Base-by-base conservation (phyloP, 2,888 invertebrate genomes). In the Tenthredo amoena region DNA sequence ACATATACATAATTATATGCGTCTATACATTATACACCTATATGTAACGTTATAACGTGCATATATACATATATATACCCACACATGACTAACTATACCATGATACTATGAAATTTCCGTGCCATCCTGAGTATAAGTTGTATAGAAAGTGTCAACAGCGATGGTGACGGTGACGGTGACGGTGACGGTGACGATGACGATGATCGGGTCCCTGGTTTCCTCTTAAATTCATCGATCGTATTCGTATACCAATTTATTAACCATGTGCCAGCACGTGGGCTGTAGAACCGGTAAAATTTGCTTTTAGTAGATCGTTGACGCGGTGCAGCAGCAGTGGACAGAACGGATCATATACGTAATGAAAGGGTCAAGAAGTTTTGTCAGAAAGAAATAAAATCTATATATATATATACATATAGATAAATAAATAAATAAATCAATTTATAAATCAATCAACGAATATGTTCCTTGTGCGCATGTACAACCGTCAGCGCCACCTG, bases 261-360 rank as follows among this genome's bases (percentile, higher is more conserved):
- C 72, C 43, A 34, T 34, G 18, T 40, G 43, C 72, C 2, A 18
- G 43, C 72, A 74, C 72, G 72, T 74, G 72, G 72, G 43, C 15
- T 18, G 68, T 68, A 68, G 34, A 68, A 68, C 31, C 68, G 68
- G 68, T 68, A 68, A 68, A 68, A 68, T 68, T 68, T 68, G 34
- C 34, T 68, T 34, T 31, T 34, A 68, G 68, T 68, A 18, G 34
- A 68, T 34, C 68, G 68, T 68, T 34, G 68, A 9, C 5, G 62
- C 26, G 26, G 12, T 12, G 12, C 26, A 15, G 21, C 26, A 62
- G 62, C 55, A n/a, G 55, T 1, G 5, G 50, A 55, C n/a, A 55
- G 55, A 47, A 47, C 47, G 47, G 47, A 47, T 47, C 12, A 15
- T 3, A 15, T 15, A 47, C 47, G 12, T 47, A 15, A 47, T 47